A percentile compares a stretch with the other conserved stretches of the same genome.
phyloP scores from a whole-genome alignment of 2,113 vertebrate species.

The Catharus fuscescens region DNA sequence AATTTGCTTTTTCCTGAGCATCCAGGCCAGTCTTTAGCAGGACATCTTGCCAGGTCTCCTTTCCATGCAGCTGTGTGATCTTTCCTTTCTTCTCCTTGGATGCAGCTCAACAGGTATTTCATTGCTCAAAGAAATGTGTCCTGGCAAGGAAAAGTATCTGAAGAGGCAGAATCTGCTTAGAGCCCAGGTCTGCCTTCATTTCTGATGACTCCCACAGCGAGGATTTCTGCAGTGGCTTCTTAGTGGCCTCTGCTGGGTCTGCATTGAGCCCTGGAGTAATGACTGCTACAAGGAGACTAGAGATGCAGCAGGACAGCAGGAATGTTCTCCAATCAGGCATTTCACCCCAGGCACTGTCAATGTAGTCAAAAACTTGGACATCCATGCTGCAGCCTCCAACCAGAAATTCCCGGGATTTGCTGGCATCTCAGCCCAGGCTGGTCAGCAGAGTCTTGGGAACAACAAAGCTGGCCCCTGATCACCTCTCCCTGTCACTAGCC shows the following conservation, averaged over 20 bases:
- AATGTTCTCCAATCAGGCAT: not conserved
- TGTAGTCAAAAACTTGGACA: not conserved
- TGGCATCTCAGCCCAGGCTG: not conserved
- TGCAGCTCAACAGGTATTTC: not conserved
- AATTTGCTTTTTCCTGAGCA: not conserved
- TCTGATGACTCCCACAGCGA: rapidly evolving
- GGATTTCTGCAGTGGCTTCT: not conserved
- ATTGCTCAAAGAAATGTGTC: not conserved
- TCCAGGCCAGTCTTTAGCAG: not conserved
- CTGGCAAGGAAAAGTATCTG: not conserved
- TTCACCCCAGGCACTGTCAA: not conserved
- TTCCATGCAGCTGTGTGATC: not conserved
- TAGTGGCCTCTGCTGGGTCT: not conserved
- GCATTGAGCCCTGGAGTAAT: not conserved
- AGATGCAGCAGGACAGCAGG: not conserved
- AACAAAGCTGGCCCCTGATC: not conserved
- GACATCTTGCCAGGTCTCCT: not conserved
- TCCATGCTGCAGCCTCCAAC: not conserved
- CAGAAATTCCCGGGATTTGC: not conserved
- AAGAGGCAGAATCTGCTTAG: not conserved
- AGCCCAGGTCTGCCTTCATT: not conserved
- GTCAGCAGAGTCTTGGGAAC: not conserved
- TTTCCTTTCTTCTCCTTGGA: not conserved
- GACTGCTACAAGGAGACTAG: not conserved
- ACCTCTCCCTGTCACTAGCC: not conserved